Evolutionary conservation across 2,797 vertebrate species (phyloP), one percentile per base, ranked within the genome.

Genomic region (Silurus aristotelis): DNA sequence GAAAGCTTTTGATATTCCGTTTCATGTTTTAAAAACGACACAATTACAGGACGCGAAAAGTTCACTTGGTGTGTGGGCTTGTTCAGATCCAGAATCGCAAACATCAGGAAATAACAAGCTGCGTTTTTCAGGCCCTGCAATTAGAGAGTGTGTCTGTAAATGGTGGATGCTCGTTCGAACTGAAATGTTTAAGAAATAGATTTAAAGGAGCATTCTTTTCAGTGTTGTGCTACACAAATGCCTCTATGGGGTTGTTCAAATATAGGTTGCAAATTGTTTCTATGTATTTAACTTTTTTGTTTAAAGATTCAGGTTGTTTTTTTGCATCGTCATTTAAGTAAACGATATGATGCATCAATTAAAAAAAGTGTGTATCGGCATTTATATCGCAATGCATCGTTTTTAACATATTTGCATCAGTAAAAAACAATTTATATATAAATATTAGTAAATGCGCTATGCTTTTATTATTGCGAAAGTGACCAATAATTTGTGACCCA

Each of bases 1-100:
- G 52, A 61, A 82, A 19, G 71, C 61, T 71, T 83, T 78, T 83
- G 38, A 78, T 76, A 67, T 82, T 31, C 7, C 9, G 55, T 46
- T 52, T 80, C 6, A 55, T 64, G 84, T 77, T 76, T 12, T 55
- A 52, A 66, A 63, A 31, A 17, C 60, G 6, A 27, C 20, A n/a
- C 25, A 75, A 64, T 83, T 83, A 83, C 60, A 25, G 81, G 52
- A 48, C 17, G 25, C 2, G n/a, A 27, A 66, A 80, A 52, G 78
- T 80, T 52, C 6, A 25, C 60, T 61, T 13, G 22, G 22, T 67
- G 78, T 80, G 79, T 55, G 63, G 61, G 79, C 46, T 80, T 8
- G 5, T 80, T 31, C 63, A 64, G 63, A 80, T 27, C 5, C 63
- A 8, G n/a, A 6, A 20, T 63, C 7, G 56, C 27, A 58, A 31